Conservation (phyloP, 2,113 vertebrate genomes). For the Centropus unirufus region DNA sequence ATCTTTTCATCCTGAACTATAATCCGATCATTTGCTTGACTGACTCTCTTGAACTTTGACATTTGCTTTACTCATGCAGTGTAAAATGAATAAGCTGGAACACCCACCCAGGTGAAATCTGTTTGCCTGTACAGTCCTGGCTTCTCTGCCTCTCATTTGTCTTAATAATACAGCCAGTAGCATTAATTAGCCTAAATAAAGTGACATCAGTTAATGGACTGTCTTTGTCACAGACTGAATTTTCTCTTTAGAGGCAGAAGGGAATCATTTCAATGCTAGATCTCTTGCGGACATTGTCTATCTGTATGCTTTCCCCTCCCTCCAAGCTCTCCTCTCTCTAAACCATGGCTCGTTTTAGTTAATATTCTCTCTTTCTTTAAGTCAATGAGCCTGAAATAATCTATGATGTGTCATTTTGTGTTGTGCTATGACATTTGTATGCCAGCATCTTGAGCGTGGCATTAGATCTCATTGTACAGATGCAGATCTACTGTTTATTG, state of each 20-base stretch:
- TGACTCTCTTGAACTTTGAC: not conserved
- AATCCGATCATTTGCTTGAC: not conserved
- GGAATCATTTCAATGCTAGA: not conserved
- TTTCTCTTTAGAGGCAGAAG: not conserved
- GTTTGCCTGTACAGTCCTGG: not conserved
- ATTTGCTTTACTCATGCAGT: not conserved
- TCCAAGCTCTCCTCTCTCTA: not conserved
- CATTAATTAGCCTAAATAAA: not conserved
- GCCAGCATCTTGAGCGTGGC: not conserved
- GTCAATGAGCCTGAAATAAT: not conserved
- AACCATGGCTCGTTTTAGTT: not conserved
- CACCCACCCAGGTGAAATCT: not conserved
- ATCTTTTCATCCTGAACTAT: constrained; percentile 21
- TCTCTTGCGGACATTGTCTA: not conserved
- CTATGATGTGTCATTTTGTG: not conserved
- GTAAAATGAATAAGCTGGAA: not conserved
- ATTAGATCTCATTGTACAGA: not conserved
- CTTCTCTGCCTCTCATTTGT: not conserved
- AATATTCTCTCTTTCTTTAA: not conserved
- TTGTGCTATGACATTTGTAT: not conserved
- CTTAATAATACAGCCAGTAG: not conserved
- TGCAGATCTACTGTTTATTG: not conserved
- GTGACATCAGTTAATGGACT: not conserved
- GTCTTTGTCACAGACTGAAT: not conserved
- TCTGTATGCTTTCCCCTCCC: not conserved